A percentile compares a stretch with the other conserved stretches of the same genome.
These are phyloP conservation scores for Sphenodon punctatus DNA, from an alignment of 2,797 vertebrate species.

Conservation along the genomic window DNA sequence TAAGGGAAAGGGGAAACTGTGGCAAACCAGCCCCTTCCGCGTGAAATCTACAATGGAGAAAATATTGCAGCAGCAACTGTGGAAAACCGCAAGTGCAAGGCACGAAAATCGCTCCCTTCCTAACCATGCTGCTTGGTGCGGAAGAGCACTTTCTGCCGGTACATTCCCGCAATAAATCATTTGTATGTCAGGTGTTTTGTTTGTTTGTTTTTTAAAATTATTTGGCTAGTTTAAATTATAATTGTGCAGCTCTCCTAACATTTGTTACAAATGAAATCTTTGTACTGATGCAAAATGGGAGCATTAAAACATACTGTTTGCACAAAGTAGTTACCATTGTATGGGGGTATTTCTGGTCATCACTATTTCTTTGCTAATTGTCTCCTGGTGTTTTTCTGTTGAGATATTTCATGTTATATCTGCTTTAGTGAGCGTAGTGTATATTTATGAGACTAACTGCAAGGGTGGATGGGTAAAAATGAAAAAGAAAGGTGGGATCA, in stretches of 20 bases:
- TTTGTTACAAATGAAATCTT: neutral
- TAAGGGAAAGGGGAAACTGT: too few species aligned
- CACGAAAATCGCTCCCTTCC: too few species aligned
- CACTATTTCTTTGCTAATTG: constrained; percentile 19
- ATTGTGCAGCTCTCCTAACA: neutral
- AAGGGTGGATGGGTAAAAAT: constrained; percentile 42
- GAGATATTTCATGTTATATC: neutral
- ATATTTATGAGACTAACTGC: constrained; percentile 29
- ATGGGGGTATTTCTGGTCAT: neutral
- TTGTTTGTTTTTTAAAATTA: too few species aligned
- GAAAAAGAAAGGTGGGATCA: constrained; percentile 68
- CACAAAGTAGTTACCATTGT: neutral
- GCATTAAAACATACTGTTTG: neutral
- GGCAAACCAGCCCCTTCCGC: too few species aligned
- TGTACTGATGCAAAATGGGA: neutral
- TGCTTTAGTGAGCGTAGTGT: neutral
- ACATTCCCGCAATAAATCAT: neutral
- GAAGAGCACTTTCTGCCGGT: too few species aligned
- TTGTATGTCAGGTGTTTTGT: neutral
- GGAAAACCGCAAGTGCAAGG: too few species aligned
- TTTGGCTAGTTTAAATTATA: neutral
- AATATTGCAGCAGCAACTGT: too few species aligned
- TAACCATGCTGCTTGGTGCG: too few species aligned
- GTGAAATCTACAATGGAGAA: too few species aligned
- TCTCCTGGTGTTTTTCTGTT: accelerated